Evolutionary conservation across 2,113 vertebrate species (phyloP).

Genomic region (Lasiurus cinereus): DNA sequence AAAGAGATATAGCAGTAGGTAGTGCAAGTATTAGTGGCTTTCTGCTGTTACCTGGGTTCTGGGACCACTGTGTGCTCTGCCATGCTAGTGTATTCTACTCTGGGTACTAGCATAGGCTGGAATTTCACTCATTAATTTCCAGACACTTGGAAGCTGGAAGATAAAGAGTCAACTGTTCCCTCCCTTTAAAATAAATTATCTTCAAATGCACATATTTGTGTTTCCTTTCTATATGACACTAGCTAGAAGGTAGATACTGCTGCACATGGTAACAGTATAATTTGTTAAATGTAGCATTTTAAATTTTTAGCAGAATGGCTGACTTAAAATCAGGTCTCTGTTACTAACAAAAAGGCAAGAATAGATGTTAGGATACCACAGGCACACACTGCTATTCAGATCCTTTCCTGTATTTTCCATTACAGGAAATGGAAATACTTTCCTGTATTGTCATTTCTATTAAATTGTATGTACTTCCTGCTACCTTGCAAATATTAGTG

Average conservation of each 20-base stretch:
- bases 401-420: not conserved
- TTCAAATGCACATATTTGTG: not conserved
- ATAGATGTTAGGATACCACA: not conserved
- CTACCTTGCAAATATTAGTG: not conserved
- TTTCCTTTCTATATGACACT: not conserved
- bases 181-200: not conserved
- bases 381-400: no score
- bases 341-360: not conserved
- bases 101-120: rapidly evolving
- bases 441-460: not conserved
- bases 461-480: not conserved
- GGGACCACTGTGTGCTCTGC: not conserved
- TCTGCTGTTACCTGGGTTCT: not conserved
- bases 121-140: not conserved
- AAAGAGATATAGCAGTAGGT: not conserved
- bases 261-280: not conserved
- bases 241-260: not conserved
- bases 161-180: not conserved
- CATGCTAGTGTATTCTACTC: not conserved
- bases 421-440: no score
- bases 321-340: not conserved
- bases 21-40: not conserved
- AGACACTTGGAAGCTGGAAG: not conserved
- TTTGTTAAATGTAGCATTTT: not conserved
- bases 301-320: not conserved